Percentiles rank a stretch among this genome's conserved stretches.
phyloP scores from a whole-genome alignment of 1,140 invertebrate species.

The Daktulosphaira vitifoliae region DNA sequence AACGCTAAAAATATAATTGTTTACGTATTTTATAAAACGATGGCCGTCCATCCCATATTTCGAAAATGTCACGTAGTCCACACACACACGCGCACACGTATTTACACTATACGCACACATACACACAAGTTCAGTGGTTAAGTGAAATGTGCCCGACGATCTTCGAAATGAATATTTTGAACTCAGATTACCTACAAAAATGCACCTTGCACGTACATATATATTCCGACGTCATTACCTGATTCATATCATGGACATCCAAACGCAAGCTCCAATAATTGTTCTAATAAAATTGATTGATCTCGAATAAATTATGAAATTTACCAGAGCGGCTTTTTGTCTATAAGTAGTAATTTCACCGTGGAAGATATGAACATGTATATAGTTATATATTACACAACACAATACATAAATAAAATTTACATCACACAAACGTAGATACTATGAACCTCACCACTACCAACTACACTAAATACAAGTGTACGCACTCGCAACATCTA shows the following conservation, averaged over 20 bases:
- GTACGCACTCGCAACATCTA: conserved; percentile 22
- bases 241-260: too few species aligned
- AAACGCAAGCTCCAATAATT: too few species aligned
- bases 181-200: too few species aligned
- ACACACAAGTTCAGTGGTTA: neutral
- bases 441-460: conserved; percentile 8
- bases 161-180: neutral
- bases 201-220: neutral
- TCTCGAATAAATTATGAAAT: too few species aligned
- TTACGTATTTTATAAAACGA: too few species aligned
- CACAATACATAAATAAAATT: neutral
- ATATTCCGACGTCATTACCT: too few species aligned
- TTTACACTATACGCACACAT: too few species aligned
- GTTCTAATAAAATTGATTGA: too few species aligned
- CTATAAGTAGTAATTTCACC: conserved; percentile 10
- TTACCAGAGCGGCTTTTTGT: conserved; percentile 12
- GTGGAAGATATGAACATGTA: neutral
- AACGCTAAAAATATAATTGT: too few species aligned
- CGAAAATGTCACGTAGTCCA: conserved; percentile 30
- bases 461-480: conserved; percentile 8
- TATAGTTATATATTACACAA: neutral
- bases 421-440: neutral
- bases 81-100: conserved; percentile 14
- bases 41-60: conserved; percentile 16
- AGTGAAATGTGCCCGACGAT: neutral